Conservation (phyloP, 2,888 invertebrate genomes). For the Caenorhabditis panamensis region DNA sequence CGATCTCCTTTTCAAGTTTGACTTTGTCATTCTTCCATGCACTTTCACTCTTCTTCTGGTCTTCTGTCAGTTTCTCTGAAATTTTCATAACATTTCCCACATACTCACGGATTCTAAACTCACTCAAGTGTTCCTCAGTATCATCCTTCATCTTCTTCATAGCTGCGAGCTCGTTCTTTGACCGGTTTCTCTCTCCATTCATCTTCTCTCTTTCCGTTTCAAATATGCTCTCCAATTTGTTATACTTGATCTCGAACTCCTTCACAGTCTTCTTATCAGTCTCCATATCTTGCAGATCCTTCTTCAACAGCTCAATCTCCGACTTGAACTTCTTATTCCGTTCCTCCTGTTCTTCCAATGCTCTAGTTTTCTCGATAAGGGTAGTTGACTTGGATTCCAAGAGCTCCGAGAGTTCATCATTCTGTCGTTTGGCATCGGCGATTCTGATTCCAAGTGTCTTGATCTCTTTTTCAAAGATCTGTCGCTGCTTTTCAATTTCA, state of each 20-base stretch:
- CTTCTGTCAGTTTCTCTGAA: slow-evolving; percentile 67
- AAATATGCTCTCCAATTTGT: slow-evolving; percentile 80
- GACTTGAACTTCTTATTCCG: slow-evolving; percentile 54
- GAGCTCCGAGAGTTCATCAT: slow-evolving; percentile 68
- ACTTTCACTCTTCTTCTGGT: slow-evolving; percentile 64
- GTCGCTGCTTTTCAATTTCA: slow-evolving; percentile 80
- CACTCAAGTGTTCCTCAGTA: slow-evolving; percentile 72
- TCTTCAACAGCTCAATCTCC: slow-evolving; percentile 60
- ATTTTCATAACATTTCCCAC: not conserved
- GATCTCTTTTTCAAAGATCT: slow-evolving; percentile 76
- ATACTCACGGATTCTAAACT: not conserved
- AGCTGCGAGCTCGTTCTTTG: slow-evolving; percentile 75
- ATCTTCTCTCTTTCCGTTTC: slow-evolving; percentile 78
- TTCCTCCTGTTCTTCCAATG: slow-evolving; percentile 73
- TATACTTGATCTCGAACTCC: slow-evolving; percentile 80
- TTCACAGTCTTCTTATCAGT: slow-evolving; percentile 76
- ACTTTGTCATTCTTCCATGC: slow-evolving; percentile 66
- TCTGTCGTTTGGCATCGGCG: slow-evolving; percentile 67
- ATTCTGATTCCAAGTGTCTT: slow-evolving; percentile 69
- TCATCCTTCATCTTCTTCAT: slow-evolving; percentile 79
- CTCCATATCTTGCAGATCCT: slow-evolving; percentile 72
- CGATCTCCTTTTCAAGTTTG: slow-evolving; percentile 68
- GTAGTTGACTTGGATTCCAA: slow-evolving; percentile 68
- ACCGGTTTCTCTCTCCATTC: slow-evolving; percentile 75
- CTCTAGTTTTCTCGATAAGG: slow-evolving; percentile 75